Evolutionary conservation across 2,797 vertebrate species (phyloP).

Genomic region (Phoebastria nigripes): DNA sequence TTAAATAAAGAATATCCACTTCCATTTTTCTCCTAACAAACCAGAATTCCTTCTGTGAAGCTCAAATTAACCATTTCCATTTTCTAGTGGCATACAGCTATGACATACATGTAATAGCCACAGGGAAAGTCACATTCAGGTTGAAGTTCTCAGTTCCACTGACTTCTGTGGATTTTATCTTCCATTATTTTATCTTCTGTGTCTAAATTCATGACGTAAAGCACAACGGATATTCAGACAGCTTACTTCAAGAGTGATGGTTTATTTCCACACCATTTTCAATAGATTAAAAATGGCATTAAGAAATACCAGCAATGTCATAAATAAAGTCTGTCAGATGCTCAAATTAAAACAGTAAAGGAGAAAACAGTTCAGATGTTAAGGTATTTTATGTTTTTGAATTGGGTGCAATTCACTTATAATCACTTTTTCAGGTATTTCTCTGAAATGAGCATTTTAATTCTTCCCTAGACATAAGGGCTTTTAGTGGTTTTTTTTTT

Average conservation of each 20-base stretch:
- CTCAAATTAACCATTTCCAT: neutral
- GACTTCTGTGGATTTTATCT: neutral
- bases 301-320: neutral
- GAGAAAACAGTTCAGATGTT: neutral
- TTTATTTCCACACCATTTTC: neutral
- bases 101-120: fast-evolving
- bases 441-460: neutral
- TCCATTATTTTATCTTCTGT: neutral
- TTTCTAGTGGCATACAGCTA: neutral
- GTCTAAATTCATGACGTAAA: neutral
- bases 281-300: neutral
- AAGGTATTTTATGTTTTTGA: neutral
- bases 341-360: neutral
- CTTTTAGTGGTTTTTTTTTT: neutral
- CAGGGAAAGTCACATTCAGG: neutral
- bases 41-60: neutral
- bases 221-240: neutral
- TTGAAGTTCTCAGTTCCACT: neutral
- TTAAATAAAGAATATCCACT: neutral
- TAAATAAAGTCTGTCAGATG: neutral
- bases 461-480: neutral
- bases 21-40: neutral
- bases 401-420: neutral
- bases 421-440: neutral
- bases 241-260: neutral